phyloP scores from a whole-genome alignment of 2,888 invertebrate genomes.

The Julus scanicus region DNA sequence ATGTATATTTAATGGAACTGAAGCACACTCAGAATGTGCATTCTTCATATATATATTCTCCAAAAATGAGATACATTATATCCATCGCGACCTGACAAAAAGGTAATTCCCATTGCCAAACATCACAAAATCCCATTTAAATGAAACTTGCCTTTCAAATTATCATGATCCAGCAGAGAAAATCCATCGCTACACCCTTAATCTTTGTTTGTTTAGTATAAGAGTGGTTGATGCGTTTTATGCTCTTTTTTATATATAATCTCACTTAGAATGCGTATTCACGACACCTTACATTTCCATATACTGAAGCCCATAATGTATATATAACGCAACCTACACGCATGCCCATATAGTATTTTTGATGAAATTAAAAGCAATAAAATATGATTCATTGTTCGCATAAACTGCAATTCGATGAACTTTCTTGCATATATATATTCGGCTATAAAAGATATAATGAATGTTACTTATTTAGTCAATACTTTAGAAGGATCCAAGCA shows the following conservation, averaged over 20 bases:
- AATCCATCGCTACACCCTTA: neutral
- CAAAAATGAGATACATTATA: neutral
- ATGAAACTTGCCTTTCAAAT: constrained; percentile 16
- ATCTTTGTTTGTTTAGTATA: neutral
- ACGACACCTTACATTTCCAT: neutral
- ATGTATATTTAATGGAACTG: constrained; percentile 12
- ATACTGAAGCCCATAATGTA: neutral
- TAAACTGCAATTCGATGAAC: neutral
- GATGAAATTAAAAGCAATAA: neutral
- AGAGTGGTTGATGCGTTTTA: constrained; percentile 22
- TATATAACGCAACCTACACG: neutral
- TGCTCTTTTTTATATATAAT: constrained; percentile 8
- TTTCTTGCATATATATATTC: neutral
- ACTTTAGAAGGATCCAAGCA: neutral
- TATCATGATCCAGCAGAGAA: constrained; percentile 15
- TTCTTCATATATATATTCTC: neutral
- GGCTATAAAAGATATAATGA: neutral
- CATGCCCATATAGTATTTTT: neutral
- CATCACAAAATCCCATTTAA: neutral
- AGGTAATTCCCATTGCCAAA: constrained; percentile 11
- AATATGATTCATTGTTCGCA: neutral
- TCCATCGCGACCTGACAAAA: neutral
- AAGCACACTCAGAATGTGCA: constrained; percentile 13
- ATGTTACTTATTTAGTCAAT: neutral
- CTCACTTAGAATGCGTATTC: constrained; percentile 14